These are phyloP conservation scores for Hyperoplus lanceolatus DNA, from an alignment of 2,797 vertebrate species.

Conservation along the genomic window DNA sequence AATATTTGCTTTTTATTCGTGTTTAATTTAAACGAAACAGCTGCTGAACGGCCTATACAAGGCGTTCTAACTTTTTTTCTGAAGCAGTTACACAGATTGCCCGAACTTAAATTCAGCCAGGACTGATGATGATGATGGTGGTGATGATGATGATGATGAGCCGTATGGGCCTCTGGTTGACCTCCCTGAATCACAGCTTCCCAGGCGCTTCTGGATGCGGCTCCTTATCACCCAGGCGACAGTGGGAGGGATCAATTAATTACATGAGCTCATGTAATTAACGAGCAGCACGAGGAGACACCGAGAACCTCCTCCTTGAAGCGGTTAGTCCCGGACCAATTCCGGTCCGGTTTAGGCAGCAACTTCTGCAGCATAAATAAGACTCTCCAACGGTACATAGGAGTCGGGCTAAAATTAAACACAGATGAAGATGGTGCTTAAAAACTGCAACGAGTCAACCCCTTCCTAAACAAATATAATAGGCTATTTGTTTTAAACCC, in stretches of 20 bases:
- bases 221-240: conserved; percentile 71
- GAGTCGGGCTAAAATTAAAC: not conserved
- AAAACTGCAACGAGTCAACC: too few species aligned
- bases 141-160: conserved; percentile 37
- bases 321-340: not conserved
- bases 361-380: too few species aligned
- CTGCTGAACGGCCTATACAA: too few species aligned
- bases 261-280: conserved; percentile 78
- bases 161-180: conserved; percentile 52
- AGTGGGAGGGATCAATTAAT: conserved; percentile 79
- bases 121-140: conserved; percentile 44
- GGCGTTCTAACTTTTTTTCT: not conserved
- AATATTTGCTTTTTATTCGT: too few species aligned
- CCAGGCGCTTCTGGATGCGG: conserved; percentile 60
- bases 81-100: not conserved
- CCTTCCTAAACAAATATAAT: not conserved
- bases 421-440: not conserved
- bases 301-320: not conserved
- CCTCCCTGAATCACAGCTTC: conserved; percentile 62
- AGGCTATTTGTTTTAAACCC: too few species aligned
- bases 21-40: too few species aligned
- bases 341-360: not conserved
- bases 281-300: conserved; percentile 62
- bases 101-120: conserved; percentile 10
- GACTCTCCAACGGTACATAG: not conserved